A percentile compares a stretch with the other conserved stretches of the same genome.
Conservation (phyloP, 2,888 invertebrate genomes). For the Parnassius apollo region DNA sequence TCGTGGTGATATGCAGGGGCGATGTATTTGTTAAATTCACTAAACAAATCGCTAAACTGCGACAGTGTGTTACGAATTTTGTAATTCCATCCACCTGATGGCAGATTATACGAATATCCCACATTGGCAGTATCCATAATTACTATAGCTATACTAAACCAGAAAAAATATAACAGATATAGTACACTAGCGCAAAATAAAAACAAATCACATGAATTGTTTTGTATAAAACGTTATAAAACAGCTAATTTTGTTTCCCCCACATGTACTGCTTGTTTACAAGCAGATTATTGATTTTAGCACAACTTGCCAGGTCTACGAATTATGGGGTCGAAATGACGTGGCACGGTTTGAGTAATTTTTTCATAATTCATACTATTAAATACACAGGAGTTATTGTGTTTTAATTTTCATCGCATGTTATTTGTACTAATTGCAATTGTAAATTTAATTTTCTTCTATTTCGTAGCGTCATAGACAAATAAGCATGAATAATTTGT, state of each 20-base stretch:
- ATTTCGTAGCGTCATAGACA: neutral
- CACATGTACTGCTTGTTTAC: constrained; percentile 72
- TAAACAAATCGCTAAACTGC: constrained; percentile 96
- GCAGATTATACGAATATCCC: constrained; percentile 92
- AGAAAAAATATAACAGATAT: constrained; percentile 31
- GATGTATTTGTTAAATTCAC: constrained; percentile 97
- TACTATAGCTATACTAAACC: constrained; percentile 33
- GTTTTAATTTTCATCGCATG: neutral
- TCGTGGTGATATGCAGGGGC: constrained; percentile 98
- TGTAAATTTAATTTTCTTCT: neutral
- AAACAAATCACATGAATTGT: constrained; percentile 54
- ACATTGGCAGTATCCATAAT: constrained; percentile 83
- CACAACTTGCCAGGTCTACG: constrained; percentile 34
- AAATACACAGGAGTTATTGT: neutral
- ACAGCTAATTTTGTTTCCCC: constrained; percentile 49
- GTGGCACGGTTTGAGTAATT: constrained; percentile 28
- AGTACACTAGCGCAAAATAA: constrained; percentile 43
- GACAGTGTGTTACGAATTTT: constrained; percentile 89
- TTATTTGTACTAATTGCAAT: neutral
- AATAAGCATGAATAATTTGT: neutral
- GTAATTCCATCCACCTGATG: constrained; percentile 88
- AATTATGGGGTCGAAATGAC: constrained; percentile 32
- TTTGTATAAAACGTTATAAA: constrained; percentile 49
- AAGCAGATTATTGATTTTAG: constrained; percentile 74
- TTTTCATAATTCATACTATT: neutral